Evolutionary conservation across 2,888 invertebrate genomes (phyloP).

Genomic region (Ormyrus pomaceus): DNA sequence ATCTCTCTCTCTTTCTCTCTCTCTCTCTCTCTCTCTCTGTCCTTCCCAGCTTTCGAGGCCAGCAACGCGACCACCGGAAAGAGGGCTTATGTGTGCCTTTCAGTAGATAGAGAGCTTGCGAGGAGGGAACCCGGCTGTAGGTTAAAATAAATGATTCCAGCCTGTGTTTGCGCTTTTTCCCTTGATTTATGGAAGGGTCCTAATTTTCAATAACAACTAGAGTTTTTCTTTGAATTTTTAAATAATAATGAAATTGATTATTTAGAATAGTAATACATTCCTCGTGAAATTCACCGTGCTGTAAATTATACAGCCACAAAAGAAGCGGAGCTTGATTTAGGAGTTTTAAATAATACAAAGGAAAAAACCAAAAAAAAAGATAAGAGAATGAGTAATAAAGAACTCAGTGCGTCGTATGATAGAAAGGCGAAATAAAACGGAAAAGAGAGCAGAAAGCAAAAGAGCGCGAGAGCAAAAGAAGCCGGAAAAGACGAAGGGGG

Average conservation of each 20-base stretch:
- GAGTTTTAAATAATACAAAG: neutral
- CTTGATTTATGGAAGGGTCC: too few species aligned
- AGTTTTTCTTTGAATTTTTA: too few species aligned
- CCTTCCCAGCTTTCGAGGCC: too few species aligned
- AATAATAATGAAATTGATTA: too few species aligned
- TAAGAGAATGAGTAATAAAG: constrained; percentile 3
- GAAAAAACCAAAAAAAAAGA: neutral
- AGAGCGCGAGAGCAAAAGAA: constrained; percentile 1
- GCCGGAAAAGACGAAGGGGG: constrained; percentile 39
- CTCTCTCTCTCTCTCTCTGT: neutral
- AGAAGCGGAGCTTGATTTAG: constrained; percentile 15
- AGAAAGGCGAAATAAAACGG: constrained; percentile 8
- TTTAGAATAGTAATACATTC: too few species aligned
- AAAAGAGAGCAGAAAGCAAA: neutral
- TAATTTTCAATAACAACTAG: too few species aligned
- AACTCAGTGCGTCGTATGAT: constrained; percentile 9
- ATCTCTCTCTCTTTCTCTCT: neutral
- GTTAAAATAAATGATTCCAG: too few species aligned
- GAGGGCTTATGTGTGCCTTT: constrained; percentile 24
- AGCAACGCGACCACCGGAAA: constrained; percentile 1
- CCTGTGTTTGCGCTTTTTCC: too few species aligned
- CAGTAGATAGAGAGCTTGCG: neutral
- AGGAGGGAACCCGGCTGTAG: neutral
- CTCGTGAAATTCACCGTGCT: too few species aligned
- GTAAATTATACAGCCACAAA: neutral